phyloP scores from a whole-genome alignment of 2,888 invertebrate genomes.

The Anarsia innoxiella region DNA sequence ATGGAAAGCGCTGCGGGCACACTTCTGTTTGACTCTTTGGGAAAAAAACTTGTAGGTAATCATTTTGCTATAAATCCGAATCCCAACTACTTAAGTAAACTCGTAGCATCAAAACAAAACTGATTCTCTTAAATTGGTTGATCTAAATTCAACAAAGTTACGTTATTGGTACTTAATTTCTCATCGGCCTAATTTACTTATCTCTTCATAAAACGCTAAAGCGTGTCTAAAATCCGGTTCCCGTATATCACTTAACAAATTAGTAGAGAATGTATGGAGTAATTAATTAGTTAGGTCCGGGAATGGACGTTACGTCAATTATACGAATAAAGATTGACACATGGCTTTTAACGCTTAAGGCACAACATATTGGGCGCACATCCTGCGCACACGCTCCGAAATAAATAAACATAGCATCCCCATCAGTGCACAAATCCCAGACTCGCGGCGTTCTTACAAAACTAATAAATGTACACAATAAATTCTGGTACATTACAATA shows the following conservation, averaged over 20 bases:
- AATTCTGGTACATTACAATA: conserved; percentile 58
- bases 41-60: background rate
- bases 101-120: background rate
- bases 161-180: too few species aligned
- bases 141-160: too few species aligned
- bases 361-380: conserved; percentile 51
- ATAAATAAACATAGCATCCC: conserved; percentile 61
- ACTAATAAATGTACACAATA: conserved; percentile 65
- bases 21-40: conserved; percentile 2
- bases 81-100: conserved; percentile 2
- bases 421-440: conserved; percentile 52
- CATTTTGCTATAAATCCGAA: conserved; percentile 4
- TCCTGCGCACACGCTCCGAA: conserved; percentile 54
- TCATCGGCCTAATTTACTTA: conserved; percentile 1
- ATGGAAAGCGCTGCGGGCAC: conserved; percentile 30
- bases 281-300: conserved; percentile 34
- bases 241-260: conserved; percentile 37
- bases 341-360: conserved; percentile 44
- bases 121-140: too few species aligned
- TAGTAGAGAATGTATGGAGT: conserved; percentile 24
- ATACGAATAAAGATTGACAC: conserved; percentile 52
- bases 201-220: background rate
- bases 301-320: conserved; percentile 46
- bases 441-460: conserved; percentile 53
- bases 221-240: conserved; percentile 20